Evolutionary conservation across 2,888 invertebrate genomes (phyloP), one percentile per base, ranked within the genome.

Genomic region (Octonoba sinensis): DNA sequence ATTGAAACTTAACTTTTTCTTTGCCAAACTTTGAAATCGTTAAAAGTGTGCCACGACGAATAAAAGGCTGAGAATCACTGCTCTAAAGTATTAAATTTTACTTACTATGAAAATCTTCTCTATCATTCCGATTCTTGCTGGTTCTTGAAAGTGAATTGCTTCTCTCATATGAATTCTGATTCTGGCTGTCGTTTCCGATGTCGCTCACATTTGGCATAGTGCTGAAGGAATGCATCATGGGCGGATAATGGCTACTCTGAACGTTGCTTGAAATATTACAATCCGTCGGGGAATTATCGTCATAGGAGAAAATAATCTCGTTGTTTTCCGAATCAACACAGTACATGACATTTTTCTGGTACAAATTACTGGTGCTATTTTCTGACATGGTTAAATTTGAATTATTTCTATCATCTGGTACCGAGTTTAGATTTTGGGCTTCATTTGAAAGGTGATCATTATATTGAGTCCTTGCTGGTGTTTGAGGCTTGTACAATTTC

Each of bases 251-350:
- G 36, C 79, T 72, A 16, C 62, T 67, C 36, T 69, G 73, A n/a
- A 79, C 60, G 16, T 36, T 65, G 18, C 20, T 60, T 8, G 79
- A 66, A 62, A 60, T 54, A 69, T 47, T 47, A 16, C 36, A 18
- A 36, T 16, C 51, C 1, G 56, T 69, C 0, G 73, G 73, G 1
- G 79, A 81, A 54, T 57, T 67, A 18, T 82, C 82, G 44, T 73
- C 66, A 22, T 82, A 82, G 2, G 76, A 76, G 47, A 82, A 72
- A 0, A 82, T 22, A 18, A 82, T 82, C 57, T 82, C 82, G 66
- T 82, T 82, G 49, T 82, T 82, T 24, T 82, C 82, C 16, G 82
- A 82, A 67, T 82, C 82, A 24, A 82, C 82, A 67, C 82, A 82
- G n/a, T 82, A 82, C 66, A 82, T 65, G 13, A 82, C 46, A 36